Conservation (phyloP, 2,888 invertebrate species). For the Reticulitermes lucifugus region DNA sequence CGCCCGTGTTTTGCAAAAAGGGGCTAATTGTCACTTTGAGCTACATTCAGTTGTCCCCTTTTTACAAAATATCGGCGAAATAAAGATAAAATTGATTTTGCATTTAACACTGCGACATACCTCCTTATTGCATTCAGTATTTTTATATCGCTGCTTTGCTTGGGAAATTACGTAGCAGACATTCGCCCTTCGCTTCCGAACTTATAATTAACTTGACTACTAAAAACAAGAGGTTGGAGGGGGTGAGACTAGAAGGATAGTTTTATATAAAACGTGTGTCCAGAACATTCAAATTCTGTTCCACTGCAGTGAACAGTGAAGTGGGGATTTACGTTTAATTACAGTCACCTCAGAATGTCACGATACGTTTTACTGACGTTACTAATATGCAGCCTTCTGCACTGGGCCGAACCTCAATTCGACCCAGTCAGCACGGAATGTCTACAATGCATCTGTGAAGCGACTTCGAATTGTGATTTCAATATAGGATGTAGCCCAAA, state of each 20-base stretch:
- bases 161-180: background rate
- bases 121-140: too few relatives aligned
- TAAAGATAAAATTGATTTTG: too few relatives aligned
- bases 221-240: background rate
- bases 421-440: background rate
- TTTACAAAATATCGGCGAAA: too few relatives aligned
- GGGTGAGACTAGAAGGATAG: background rate
- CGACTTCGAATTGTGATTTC: background rate
- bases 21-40: too few relatives aligned
- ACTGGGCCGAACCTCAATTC: background rate
- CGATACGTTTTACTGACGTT: background rate
- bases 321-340: background rate
- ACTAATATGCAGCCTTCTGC: background rate
- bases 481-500: background rate
- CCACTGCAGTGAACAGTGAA: background rate
- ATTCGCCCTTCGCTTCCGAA: background rate
- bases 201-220: background rate
- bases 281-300: background rate
- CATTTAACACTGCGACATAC: too few relatives aligned
- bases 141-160: background rate
- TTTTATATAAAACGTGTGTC: background rate
- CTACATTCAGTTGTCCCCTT: too few relatives aligned
- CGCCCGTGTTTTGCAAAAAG: too few relatives aligned
- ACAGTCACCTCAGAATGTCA: background rate
- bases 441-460: conserved; percentile 9